A percentile compares a stretch with the other conserved stretches of the same genome.
Evolutionary conservation across 1,140 invertebrate genomes (phyloP).

Genomic region (Zaprionus gabonicus): DNA sequence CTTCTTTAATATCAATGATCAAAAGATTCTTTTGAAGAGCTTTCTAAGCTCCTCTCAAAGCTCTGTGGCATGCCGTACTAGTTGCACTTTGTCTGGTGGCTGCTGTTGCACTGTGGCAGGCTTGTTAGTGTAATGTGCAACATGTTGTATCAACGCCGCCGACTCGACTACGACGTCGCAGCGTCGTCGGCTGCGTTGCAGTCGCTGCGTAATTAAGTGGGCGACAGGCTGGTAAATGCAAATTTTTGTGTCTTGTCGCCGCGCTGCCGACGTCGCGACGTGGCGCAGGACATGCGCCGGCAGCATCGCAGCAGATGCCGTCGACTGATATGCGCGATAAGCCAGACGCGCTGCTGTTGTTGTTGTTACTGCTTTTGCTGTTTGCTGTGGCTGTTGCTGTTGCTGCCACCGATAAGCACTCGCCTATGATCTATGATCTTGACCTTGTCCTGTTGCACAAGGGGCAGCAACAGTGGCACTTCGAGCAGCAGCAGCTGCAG

Average conservation of each 20-base stretch:
- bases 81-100: slow-evolving; percentile 46
- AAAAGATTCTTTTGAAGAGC: neutral
- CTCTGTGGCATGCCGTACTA: neutral
- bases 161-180: slow-evolving; percentile 34
- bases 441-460: slow-evolving; percentile 57
- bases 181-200: slow-evolving; percentile 44
- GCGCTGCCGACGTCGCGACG: slow-evolving; percentile 21
- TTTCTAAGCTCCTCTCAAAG: neutral
- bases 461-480: slow-evolving; percentile 37
- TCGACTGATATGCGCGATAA: slow-evolving; percentile 69
- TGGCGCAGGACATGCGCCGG: slow-evolving; percentile 68
- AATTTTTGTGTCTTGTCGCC: slow-evolving; percentile 76
- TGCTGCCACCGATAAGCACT: slow-evolving; percentile 66
- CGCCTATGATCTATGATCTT: slow-evolving; percentile 80
- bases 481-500: slow-evolving; percentile 42
- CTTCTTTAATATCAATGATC: too few relatives aligned
- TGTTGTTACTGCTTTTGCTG: slow-evolving; percentile 41
- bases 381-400: slow-evolving; percentile 21
- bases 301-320: slow-evolving; percentile 62
- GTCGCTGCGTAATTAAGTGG: slow-evolving; percentile 81
- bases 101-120: slow-evolving; percentile 32
- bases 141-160: slow-evolving; percentile 63
- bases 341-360: slow-evolving; percentile 34
- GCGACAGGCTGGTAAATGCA: slow-evolving; percentile 81
- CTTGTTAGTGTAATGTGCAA: slow-evolving; percentile 74